Evolutionary conservation across 2,113 vertebrate species (phyloP).

Genomic region (Urocolius indicus): DNA sequence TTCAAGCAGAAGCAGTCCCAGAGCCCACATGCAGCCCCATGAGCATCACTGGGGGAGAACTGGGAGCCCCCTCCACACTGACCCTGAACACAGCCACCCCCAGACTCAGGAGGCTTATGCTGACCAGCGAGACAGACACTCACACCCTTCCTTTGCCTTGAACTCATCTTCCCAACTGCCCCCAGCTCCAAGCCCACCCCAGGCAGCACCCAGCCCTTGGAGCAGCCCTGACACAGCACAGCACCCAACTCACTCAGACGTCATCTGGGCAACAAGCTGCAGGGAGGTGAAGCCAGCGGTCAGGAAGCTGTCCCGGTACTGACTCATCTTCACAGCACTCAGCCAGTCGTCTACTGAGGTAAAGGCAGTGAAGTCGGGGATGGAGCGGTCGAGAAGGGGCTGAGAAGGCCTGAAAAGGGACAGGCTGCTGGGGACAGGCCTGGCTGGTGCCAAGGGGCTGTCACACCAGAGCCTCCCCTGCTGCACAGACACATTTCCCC

Average conservation of each 20-base stretch:
- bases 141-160: not conserved
- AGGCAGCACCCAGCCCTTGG: rapidly evolving
- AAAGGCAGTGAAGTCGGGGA: conserved; percentile 98
- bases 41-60: not conserved
- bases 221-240: rapidly evolving
- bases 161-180: not conserved
- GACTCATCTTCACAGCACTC: conserved; percentile 97
- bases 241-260: conserved; percentile 91
- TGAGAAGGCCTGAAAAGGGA: conserved; percentile 90
- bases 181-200: rapidly evolving
- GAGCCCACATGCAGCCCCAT: rapidly evolving
- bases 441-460: rapidly evolving
- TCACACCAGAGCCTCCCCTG: rapidly evolving
- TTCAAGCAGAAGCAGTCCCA: not conserved
- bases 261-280: conserved; percentile 96
- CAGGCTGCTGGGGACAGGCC: not conserved
- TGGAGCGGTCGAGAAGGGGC: conserved; percentile 95
- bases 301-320: conserved; percentile 98
- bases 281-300: conserved; percentile 96
- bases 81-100: not conserved
- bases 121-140: not conserved
- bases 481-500: not conserved
- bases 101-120: not conserved
- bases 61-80: not conserved
- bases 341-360: conserved; percentile 99